Base-by-base conservation (phyloP, 2,797 vertebrate species). In the Lacerta agilis region DNA sequence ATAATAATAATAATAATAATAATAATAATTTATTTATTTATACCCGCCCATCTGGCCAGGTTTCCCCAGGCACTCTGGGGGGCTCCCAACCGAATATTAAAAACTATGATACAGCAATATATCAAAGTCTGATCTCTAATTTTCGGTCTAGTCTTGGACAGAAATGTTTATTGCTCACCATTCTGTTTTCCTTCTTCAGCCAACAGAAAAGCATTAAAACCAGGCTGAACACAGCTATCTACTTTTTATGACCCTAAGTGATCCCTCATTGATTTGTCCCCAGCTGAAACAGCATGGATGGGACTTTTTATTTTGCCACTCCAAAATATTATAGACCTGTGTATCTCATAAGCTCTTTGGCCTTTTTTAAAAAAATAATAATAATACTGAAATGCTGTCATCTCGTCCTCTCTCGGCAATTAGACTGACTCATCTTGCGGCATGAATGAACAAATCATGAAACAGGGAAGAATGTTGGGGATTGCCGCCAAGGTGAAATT, bases 211-310 rank as follows among this genome's bases (percentile, higher is more conserved):
- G 41, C 9, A 83, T 94, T 94, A 92, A 82, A 94, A 93, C 92
- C 94, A 91, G 64, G 75, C 58, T 94, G 89, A 91, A 94, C 92
- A 84, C 91, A 92, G 43, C 64, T 87, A 77, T 76, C 82, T 55
- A 78, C 13, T 13, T 66, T 94, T 96, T 94, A 95, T 88, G 86
- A 83, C 93, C 84, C 90, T 91, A 96, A 95, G 88, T 93, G 85
- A 41, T 92, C 71, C 88, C 64, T 92, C 93, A 94, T 88, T 96
- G 94, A 97, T 96, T 94, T 91, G 80, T 93, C 91, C 41, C 29
- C 80, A 91, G 86, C 83, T 94, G 95, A 96, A 96, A 92, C 71
- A 84, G 78, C 25, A 55, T 90, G 84, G 81, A 55, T 71, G 13
- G 6, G 36, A 85, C 89, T 79, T 88, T 89, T 95, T 90, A 82